Conservation (phyloP, 2,888 invertebrate genomes). For the Heliconius charithonia region DNA sequence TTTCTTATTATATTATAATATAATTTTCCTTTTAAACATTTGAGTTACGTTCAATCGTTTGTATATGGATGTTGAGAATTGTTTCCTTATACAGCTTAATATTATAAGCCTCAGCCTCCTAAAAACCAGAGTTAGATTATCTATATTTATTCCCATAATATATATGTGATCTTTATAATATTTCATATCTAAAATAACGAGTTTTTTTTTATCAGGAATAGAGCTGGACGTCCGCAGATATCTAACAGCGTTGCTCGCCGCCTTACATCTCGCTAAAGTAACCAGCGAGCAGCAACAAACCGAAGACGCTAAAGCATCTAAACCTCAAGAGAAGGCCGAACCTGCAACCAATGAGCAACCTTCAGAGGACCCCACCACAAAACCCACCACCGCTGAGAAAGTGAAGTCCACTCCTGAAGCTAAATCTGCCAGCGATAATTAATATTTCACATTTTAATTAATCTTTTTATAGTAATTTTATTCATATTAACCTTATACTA, state of each 20-base stretch:
- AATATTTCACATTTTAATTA: constrained; percentile 50
- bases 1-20: not conserved
- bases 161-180: not conserved
- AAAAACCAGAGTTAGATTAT: not conserved
- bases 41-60: not conserved
- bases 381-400: constrained; percentile 64
- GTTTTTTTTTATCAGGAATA: constrained; percentile 58
- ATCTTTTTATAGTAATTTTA: constrained; percentile 44
- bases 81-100: no score
- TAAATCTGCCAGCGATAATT: constrained; percentile 62
- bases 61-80: not conserved
- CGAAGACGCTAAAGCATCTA: constrained; percentile 51
- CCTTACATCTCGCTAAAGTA: constrained; percentile 73
- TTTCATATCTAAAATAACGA: not conserved
- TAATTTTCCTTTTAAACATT: not conserved
- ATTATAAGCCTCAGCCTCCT: not conserved
- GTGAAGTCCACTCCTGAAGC: constrained; percentile 73
- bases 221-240: constrained; percentile 76
- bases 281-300: constrained; percentile 68
- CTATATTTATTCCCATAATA: no score
- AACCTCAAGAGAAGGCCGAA: constrained; percentile 42
- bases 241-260: constrained; percentile 72
- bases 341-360: constrained; percentile 54
- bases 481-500: constrained; percentile 46
- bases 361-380: constrained; percentile 56